Percentiles rank a stretch among this genome's conserved stretches.
phyloP scores from a whole-genome alignment of 2,113 vertebrate species.

The Aspiorhynchus laticeps region DNA sequence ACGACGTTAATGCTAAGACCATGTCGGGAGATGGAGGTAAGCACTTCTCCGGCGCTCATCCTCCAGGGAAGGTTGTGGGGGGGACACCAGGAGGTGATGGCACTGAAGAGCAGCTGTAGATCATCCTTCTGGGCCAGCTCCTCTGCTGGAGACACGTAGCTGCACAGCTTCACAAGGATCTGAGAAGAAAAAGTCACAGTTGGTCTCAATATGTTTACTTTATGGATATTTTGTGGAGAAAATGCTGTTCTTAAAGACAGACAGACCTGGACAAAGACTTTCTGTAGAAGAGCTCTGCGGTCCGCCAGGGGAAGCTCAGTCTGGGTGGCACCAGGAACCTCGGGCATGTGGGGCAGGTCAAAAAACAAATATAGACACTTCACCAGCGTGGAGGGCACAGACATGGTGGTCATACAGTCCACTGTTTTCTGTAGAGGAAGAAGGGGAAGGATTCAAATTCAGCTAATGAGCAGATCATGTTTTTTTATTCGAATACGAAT shows the following conservation, averaged over 20 bases:
- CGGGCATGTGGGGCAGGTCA: slow-evolving; percentile 96
- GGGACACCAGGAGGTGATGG: slow-evolving; percentile 99
- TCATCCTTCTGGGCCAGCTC: slow-evolving; percentile 98
- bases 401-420: slow-evolving; percentile 99
- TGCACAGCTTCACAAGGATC: slow-evolving; percentile 98
- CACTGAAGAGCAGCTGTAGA: slow-evolving; percentile 97
- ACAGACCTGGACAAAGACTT: slow-evolving; percentile 96
- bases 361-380: slow-evolving; percentile 99
- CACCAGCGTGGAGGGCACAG: slow-evolving; percentile 96
- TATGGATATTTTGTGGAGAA: not conserved
- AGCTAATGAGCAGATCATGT: not conserved
- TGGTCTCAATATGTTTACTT: not conserved
- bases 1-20: slow-evolving; percentile 98
- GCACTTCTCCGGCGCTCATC: slow-evolving; percentile 96
- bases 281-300: slow-evolving; percentile 92
- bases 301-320: slow-evolving; percentile 92
- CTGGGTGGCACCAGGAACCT: slow-evolving; percentile 87
- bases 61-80: slow-evolving; percentile 98
- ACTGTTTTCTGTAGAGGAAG: slow-evolving; percentile 88
- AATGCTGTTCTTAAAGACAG: not conserved
- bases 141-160: slow-evolving; percentile 95
- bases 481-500: not conserved
- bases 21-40: slow-evolving; percentile 96
- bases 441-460: not conserved
- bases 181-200: slow-evolving; percentile 57